Percentiles rank a stretch among this genome's conserved stretches.
phyloP scores from a whole-genome alignment of 2,888 invertebrate genomes.

The Drosophila acutilabella region DNA sequence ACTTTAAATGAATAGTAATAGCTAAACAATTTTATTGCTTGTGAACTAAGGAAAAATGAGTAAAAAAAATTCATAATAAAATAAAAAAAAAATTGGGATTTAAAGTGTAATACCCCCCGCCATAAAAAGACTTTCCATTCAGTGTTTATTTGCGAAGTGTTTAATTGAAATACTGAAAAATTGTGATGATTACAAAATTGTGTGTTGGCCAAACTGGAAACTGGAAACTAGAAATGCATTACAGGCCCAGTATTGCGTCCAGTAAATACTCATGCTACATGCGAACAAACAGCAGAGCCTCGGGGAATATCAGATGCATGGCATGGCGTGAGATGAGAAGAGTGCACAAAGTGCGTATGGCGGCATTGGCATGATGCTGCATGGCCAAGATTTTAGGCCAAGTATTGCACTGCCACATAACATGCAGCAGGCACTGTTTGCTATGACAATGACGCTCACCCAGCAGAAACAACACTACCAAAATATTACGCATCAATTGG shows the following conservation, averaged over 20 bases:
- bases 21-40: too few relatives aligned
- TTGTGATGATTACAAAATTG: background rate
- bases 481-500: slow-evolving; percentile 43
- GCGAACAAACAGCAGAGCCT: slow-evolving; percentile 1
- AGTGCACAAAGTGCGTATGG: slow-evolving; percentile 26
- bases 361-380: slow-evolving; percentile 31
- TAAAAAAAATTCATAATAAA: too few relatives aligned
- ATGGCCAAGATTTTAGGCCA: slow-evolving; percentile 31
- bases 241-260: background rate
- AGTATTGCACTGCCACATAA: slow-evolving; percentile 37
- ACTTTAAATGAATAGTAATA: too few relatives aligned
- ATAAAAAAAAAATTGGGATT: too few relatives aligned
- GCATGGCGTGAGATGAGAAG: slow-evolving; percentile 22
- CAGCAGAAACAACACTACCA: slow-evolving; percentile 37
- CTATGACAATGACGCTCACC: slow-evolving; percentile 38
- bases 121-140: too few relatives aligned
- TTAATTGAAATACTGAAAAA: too few relatives aligned
- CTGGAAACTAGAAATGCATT: background rate
- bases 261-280: background rate
- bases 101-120: too few relatives aligned
- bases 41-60: too few relatives aligned
- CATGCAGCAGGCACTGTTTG: slow-evolving; percentile 29
- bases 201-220: background rate
- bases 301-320: slow-evolving; percentile 17
- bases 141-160: too few relatives aligned